Evolutionary conservation across 1,140 invertebrate genomes (phyloP), one percentile per base, ranked within the genome.

Genomic region (Cryptotermes secundus): DNA sequence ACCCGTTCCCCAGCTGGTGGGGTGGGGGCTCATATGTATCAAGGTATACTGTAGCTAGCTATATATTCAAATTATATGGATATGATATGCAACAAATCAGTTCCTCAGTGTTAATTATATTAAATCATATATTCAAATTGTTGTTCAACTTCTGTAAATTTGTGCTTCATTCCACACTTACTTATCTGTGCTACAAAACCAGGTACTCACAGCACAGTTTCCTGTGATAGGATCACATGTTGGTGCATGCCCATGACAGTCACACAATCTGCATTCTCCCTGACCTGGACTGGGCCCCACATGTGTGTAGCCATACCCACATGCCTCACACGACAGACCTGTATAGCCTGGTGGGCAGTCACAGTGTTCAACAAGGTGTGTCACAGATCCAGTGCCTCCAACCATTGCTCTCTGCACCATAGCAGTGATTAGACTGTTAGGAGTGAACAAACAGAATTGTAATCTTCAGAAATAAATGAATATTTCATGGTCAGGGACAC

Each of bases 211-310:
- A 14, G 92, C 92, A 88, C 97, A 99, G 86, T 94, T 92, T 24
- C 95, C 96, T 83, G 94, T 93, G 87, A 93, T 91, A 9, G 94
- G 91, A 88, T 98, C 94, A 88, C 98, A 99, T 1, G 93, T 92
- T n/a, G 91, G 90, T 0, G 97, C 95, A 89, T 99, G 97, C 3
- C 95, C 94, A 88, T 98, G 95, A 89, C 98, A 99, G 84, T 97
- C 93, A 87, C 98, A 99, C 86, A 94, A 94, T 42, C 95, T 92
- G 89, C 98, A 99, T 86, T 94, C 83, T 36, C 86, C 86, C 83
- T 91, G 87, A 85, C 90, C 86, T 53, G 90, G 86, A 34, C 92
- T 89, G n/a, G 90, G 92, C 83, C 93, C 90, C 24, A 96, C 92
- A 84, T 96, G 92, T 34, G 96, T 93, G 88, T 97, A 98, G 4